Conservation (phyloP, 2,888 invertebrate genomes). For the Hypselothyrea guttata region DNA sequence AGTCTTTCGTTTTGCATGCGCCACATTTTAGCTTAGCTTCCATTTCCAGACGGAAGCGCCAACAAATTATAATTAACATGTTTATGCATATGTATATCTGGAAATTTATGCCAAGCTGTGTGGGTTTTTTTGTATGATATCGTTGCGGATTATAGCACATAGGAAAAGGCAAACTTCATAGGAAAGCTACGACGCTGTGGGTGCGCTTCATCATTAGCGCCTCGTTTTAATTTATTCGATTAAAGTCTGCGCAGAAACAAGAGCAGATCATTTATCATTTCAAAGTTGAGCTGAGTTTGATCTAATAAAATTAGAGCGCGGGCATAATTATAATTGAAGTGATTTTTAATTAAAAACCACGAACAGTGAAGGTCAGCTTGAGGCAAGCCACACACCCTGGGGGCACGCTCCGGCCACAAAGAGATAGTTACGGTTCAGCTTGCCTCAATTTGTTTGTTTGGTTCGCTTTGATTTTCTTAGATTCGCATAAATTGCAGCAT, state of each 20-base stretch:
- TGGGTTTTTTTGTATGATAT: conserved; percentile 21
- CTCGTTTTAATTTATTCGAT: conserved; percentile 46
- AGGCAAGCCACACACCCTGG: conserved; percentile 26
- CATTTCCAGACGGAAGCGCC: conserved; percentile 51
- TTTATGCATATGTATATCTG: conserved; percentile 25
- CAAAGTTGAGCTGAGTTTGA: conserved; percentile 25
- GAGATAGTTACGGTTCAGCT: conserved; percentile 24
- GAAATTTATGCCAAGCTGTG: conserved; percentile 13
- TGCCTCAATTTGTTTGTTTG: conserved; percentile 1
- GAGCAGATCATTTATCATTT: conserved; percentile 43
- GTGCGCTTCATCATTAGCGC: conserved; percentile 68
- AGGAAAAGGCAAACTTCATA: conserved; percentile 32
- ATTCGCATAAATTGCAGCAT: conserved; percentile 41
- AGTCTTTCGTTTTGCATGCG: conserved; percentile 54
- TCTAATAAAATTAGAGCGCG: conserved; percentile 57
- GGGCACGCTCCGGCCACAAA: too few species aligned
- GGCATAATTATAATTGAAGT: conserved; percentile 58
- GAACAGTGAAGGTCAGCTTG: conserved; percentile 47
- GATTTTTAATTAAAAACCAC: conserved; percentile 62
- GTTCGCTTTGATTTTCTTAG: conserved; percentile 22
- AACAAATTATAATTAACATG: conserved; percentile 50
- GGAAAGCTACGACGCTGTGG: conserved; percentile 56
- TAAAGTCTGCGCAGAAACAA: conserved; percentile 41
- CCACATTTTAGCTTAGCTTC: too few species aligned
- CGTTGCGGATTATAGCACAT: too few species aligned